Conservation (phyloP, 2,888 invertebrate genomes). For the Lasioglossum lativentre region DNA sequence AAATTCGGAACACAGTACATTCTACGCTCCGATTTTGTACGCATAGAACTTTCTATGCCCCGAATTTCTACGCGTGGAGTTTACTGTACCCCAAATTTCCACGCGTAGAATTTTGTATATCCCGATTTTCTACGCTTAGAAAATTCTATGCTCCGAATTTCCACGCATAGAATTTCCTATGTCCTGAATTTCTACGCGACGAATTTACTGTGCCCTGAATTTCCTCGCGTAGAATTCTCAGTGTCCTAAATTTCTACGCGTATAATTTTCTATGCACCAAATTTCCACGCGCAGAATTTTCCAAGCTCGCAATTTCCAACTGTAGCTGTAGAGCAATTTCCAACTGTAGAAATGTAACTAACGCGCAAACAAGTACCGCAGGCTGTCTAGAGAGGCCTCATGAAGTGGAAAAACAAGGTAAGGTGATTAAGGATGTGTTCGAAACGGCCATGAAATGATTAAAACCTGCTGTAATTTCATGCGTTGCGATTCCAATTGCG, state of each 20-base stretch:
- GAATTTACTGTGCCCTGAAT: neutral
- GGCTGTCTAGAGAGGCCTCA: neutral
- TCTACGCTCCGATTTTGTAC: too few relatives aligned
- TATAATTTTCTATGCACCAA: neutral
- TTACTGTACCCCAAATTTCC: accelerated
- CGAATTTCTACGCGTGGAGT: neutral
- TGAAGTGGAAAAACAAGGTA: neutral
- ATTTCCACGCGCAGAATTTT: neutral
- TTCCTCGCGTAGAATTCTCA: neutral
- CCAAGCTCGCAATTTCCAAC: neutral
- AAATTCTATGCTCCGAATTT: neutral
- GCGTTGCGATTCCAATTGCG: neutral
- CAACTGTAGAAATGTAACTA: too few relatives aligned
- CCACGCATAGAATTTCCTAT: neutral
- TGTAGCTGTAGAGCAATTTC: too few relatives aligned
- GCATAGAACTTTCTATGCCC: neutral
- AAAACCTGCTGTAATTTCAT: neutral
- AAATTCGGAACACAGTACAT: too few relatives aligned
- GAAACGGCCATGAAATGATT: neutral
- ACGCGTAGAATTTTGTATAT: too few relatives aligned
- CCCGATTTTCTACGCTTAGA: accelerated
- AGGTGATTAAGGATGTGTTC: neutral
- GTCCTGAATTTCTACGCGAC: neutral
- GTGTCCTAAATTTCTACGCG: neutral
- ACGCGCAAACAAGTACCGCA: neutral